Evolutionary conservation across 2,888 invertebrate species (phyloP).

Genomic region (Agrilus cyanescens): DNA sequence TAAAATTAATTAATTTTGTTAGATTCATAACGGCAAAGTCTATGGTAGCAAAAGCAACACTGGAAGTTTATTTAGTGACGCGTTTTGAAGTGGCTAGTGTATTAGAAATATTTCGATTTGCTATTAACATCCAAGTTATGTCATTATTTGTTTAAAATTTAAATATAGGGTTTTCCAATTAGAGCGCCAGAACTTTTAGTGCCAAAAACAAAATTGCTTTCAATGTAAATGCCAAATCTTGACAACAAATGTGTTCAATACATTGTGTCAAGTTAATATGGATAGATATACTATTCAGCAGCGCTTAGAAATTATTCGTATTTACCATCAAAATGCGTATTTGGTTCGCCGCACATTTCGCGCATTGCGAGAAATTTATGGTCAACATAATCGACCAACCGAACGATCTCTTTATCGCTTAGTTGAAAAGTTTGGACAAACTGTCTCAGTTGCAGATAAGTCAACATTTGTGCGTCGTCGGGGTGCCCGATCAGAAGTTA

Average conservation of each 20-base stretch:
- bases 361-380: constrained; percentile 4
- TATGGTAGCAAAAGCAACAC: too few relatives aligned
- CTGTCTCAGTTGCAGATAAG: constrained; percentile 3
- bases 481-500: constrained; percentile 4
- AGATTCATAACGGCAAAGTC: too few relatives aligned
- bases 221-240: neutral
- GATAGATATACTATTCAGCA: neutral
- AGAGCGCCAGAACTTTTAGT: neutral
- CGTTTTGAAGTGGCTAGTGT: too few relatives aligned
- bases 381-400: constrained; percentile 4
- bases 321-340: constrained; percentile 3
- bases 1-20: too few relatives aligned
- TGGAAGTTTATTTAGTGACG: too few relatives aligned
- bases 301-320: constrained; percentile 2
- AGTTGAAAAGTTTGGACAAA: constrained; percentile 4
- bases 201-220: neutral
- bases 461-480: constrained; percentile 3
- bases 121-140: too few relatives aligned
- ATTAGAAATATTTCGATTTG: too few relatives aligned
- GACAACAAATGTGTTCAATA: neutral
- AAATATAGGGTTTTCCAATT: too few relatives aligned
- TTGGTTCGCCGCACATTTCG: constrained; percentile 5
- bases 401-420: constrained; percentile 4
- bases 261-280: neutral
- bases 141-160: too few relatives aligned